A percentile compares a stretch with the other conserved stretches of the same genome.
Conservation (phyloP, 1,140 invertebrate genomes). For the Drosophila orosa region DNA sequence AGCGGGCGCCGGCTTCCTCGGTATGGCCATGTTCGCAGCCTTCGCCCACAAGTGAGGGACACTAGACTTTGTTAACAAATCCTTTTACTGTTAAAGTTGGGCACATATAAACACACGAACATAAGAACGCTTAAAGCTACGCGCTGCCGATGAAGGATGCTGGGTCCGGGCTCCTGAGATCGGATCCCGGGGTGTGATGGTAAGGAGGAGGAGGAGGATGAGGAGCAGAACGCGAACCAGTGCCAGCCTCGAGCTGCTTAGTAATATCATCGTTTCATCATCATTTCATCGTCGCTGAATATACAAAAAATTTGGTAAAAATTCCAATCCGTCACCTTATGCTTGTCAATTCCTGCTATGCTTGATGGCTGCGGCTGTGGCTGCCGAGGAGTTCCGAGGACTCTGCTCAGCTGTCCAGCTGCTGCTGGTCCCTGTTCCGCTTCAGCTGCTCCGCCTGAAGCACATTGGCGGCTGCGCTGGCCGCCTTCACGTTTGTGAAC, state of each 20-base stretch:
- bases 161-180: constrained; percentile 18
- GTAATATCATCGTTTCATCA: constrained; percentile 40
- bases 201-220: constrained; percentile 29
- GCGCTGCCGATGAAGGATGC: constrained; percentile 51
- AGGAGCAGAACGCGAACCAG: constrained; percentile 39
- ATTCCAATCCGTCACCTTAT: constrained; percentile 45
- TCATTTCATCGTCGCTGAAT: constrained; percentile 42
- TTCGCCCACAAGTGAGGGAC: constrained; percentile 78
- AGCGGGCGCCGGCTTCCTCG: constrained; percentile 85
- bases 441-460: constrained; percentile 45
- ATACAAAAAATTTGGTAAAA: constrained; percentile 63
- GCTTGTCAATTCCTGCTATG: constrained; percentile 66
- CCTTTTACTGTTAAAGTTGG: constrained; percentile 76
- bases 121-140: constrained; percentile 77
- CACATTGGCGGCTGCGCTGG: constrained; percentile 51
- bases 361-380: constrained; percentile 15
- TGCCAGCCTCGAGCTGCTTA: constrained; percentile 53
- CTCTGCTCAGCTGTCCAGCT: constrained; percentile 56
- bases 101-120: constrained; percentile 78
- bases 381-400: not conserved
- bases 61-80: constrained; percentile 65
- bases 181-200: constrained; percentile 33
- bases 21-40: constrained; percentile 85
- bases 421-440: constrained; percentile 35
- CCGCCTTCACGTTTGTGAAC: constrained; percentile 83